Evolutionary conservation across 2,113 vertebrate species (phyloP).

Genomic region (Symphodus melops): DNA sequence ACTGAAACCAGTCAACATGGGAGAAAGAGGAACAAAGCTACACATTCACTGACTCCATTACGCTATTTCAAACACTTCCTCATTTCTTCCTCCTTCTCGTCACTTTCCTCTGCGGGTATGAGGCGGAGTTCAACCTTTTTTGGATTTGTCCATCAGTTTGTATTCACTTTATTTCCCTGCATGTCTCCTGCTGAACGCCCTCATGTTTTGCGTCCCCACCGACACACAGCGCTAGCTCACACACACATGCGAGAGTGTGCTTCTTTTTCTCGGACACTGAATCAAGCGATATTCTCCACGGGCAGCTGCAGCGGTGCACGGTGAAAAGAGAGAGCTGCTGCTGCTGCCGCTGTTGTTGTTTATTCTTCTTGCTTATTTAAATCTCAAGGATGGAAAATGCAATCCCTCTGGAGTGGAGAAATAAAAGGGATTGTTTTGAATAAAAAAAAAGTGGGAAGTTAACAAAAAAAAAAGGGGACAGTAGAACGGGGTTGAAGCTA

Average conservation of each 20-base stretch:
- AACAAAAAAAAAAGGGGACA: slow-evolving; percentile 42
- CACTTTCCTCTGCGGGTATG: slow-evolving; percentile 13
- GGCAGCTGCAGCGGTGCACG: slow-evolving; percentile 46
- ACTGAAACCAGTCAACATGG: slow-evolving; percentile 7
- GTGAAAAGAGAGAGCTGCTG: slow-evolving; percentile 50
- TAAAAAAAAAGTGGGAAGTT: slow-evolving; percentile 36
- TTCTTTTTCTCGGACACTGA: slow-evolving; percentile 43
- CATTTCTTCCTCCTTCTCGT: slow-evolving; percentile 33
- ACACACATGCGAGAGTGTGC: slow-evolving; percentile 30
- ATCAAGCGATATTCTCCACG: slow-evolving; percentile 65
- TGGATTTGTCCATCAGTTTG: neutral
- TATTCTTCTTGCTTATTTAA: slow-evolving; percentile 37
- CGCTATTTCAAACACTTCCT: slow-evolving; percentile 35
- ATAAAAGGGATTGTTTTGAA: neutral
- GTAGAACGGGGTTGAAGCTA: slow-evolving; percentile 39
- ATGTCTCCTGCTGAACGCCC: slow-evolving; percentile 4
- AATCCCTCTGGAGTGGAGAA: slow-evolving; percentile 21
- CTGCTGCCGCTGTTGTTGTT: slow-evolving; percentile 20
- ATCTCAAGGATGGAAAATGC: slow-evolving; percentile 17
- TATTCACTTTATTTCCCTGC: slow-evolving; percentile 5
- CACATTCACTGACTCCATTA: slow-evolving; percentile 27
- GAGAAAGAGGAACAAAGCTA: slow-evolving; percentile 48
- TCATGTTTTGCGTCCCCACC: slow-evolving; percentile 29
- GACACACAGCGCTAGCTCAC: slow-evolving; percentile 11
- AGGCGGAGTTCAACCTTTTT: neutral